Percentiles rank a stretch among this genome's conserved stretches.
phyloP scores from a whole-genome alignment of 2,113 vertebrate genomes.

The Machaerirhynchus nigripectus region DNA sequence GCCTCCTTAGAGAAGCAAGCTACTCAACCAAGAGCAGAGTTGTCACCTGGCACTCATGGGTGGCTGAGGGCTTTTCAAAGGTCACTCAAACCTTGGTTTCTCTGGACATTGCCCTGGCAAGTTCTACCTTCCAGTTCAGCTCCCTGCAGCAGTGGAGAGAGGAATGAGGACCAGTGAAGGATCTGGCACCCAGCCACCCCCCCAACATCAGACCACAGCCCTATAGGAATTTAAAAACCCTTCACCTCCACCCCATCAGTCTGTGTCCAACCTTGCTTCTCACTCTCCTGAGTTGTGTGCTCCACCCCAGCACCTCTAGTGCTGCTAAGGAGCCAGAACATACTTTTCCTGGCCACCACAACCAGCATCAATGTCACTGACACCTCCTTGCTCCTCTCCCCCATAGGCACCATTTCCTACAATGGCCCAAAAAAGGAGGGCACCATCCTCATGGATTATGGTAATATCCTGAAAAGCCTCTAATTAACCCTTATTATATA shows the following conservation, averaged over 20 bases:
- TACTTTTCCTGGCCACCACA: background rate
- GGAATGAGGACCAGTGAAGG: background rate
- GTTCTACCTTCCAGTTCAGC: background rate
- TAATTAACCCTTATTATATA: slow-evolving; percentile 57
- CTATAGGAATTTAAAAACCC: background rate
- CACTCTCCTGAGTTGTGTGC: background rate
- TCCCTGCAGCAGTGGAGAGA: background rate
- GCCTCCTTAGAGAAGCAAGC: background rate
- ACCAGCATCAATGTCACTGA: background rate
- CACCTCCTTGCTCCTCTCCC: background rate
- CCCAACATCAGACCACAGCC: background rate
- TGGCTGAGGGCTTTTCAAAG: background rate
- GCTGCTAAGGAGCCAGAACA: background rate
- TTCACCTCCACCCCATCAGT: background rate
- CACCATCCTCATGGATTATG: background rate
- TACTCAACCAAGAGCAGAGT: background rate
- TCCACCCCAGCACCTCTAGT: background rate
- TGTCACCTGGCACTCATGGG: background rate
- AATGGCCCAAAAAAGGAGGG: background rate
- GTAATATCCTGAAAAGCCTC: slow-evolving; percentile 8
- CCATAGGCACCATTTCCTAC: accelerated
- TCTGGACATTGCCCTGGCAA: background rate
- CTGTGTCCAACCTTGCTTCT: background rate
- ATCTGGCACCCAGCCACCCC: background rate
- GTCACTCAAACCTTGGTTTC: background rate